Evolutionary conservation across 2,797 vertebrate species (phyloP), one percentile per base, ranked within the genome.

Genomic region (Crypturellus tataupa): DNA sequence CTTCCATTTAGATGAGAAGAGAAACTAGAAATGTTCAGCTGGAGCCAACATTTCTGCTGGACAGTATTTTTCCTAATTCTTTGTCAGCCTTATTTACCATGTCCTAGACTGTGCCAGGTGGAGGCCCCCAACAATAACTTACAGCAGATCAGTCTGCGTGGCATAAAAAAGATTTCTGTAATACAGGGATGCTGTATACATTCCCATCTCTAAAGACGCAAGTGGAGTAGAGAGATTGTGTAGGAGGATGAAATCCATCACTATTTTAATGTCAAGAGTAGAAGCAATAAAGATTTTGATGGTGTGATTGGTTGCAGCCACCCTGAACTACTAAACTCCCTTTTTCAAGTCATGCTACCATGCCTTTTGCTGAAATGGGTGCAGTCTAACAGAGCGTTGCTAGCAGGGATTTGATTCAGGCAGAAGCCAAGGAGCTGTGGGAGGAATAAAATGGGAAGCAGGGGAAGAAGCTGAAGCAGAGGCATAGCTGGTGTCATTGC

Each of bases 11-110:
- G 46, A 83, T 24, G n/a, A 94, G 87, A 80, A 85, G 42, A 89
- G 55, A 94, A 95, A 91, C 80, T 75, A 87, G 53, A 59, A 85
- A 47, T 47, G 65, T 80, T 87, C 86, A 82, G 5, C 27, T 73
- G 75, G 15, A 93, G 78, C 37, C 23, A 85, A 1, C 31, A 17
- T 72, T 93, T 91, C 58, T 89, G 40, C 76, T 90, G 58, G 63
- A 80, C 37, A 51, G 51, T 9, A 5, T 63, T 87, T 93, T 58
- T 72, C 72, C 55, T 89, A 63, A 40, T 87, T 87, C 58, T 71
- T 95, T 72, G 56, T 76, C 89, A 86, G 69, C 40, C 21, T 92
- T 77, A 20, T 75, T 93, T 94, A 65, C 76, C 3, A 6, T 80
- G 77, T 89, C 37, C 42, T 29, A 70, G 44, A 39, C 73, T 86